Evolutionary conservation across 2,888 invertebrate species (phyloP).

Genomic region (Leptodirus hochenwartii): DNA sequence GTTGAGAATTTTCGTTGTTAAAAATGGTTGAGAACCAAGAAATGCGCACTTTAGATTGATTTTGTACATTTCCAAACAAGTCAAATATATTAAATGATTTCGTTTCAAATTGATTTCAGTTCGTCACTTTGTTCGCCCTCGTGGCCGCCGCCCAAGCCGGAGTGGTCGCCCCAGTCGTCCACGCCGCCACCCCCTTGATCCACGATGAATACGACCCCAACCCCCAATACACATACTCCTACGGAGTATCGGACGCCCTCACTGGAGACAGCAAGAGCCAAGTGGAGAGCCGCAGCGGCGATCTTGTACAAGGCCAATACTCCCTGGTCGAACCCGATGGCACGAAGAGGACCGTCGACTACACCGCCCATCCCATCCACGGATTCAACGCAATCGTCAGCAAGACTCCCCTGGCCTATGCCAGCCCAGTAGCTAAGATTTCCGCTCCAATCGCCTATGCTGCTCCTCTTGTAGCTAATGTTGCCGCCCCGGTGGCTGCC

Average conservation of each 20-base stretch:
- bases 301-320: constrained; percentile 42
- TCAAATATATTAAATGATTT: no score
- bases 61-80: no score
- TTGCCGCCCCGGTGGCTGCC: constrained; percentile 17
- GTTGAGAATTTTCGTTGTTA: no score
- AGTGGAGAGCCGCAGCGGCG: constrained; percentile 35
- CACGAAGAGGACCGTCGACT: constrained; percentile 40
- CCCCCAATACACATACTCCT: constrained; percentile 49
- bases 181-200: constrained; percentile 22
- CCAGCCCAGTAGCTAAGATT: constrained; percentile 15
- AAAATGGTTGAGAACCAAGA: no score
- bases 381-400: constrained; percentile 50
- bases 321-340: constrained; percentile 46
- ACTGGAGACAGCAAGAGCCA: constrained; percentile 40
- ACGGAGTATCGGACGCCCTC: constrained; percentile 46
- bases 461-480: constrained; percentile 12
- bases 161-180: constrained; percentile 13
- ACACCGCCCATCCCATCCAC: constrained; percentile 45
- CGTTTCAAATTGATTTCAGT: no score
- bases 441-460: constrained; percentile 21
- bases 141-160: constrained; percentile 15
- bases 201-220: constrained; percentile 40
- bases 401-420: constrained; percentile 33
- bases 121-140: constrained; percentile 13
- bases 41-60: no score